Evolutionary conservation across 2,888 invertebrate species (phyloP), one percentile per base, ranked within the genome.

Genomic region (Ectropis crepuscularia): DNA sequence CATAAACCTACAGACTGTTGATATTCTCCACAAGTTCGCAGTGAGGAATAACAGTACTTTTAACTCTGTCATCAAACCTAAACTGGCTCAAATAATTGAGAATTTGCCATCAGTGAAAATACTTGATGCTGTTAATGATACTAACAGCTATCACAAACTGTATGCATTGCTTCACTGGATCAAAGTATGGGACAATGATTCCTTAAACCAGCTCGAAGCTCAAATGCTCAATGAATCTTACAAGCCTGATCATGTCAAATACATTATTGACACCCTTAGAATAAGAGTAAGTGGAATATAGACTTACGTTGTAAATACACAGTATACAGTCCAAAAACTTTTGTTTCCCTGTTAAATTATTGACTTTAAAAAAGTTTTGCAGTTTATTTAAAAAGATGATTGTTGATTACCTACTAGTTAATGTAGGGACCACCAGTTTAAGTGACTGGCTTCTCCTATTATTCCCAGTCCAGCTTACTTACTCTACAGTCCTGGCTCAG

Each of bases 1-100:
- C 53, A 72, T 95, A 6, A 90, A 91, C 45, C 79, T 87, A 46
- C 86, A 93, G 71, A 93, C 94, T 5, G 78, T 95, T n/a, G 77
- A 94, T 60, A 94, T 94, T 6, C 85, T 95, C 66, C 92, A 94
- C 11, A 89, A 92, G 67, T 92, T 95, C 78, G 94, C 94, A 16
- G 92, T 94, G 54, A 92, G 93, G 57, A 93, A 90, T 68, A 94
- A 94, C 74, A 65, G 61, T 11, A 80, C 84, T 9, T 95, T 95
- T 67, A 89, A 94, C 70, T 68, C 79, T 6, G 87, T 93, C 0
- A 76, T 95, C 0, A 85, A 87, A 47, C 81, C 88, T 0, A 87
- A 91, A 50, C 74, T 94, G 8, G 66, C 79, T 0, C 73, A 81
- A 10, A 93, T 95, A 46, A 81, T 95, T 59, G 72, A 79, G 61